A percentile compares a stretch with the other conserved stretches of the same genome.
Conservation (phyloP, 2,113 vertebrate genomes). For the Lycocorax pyrrhopterus region DNA sequence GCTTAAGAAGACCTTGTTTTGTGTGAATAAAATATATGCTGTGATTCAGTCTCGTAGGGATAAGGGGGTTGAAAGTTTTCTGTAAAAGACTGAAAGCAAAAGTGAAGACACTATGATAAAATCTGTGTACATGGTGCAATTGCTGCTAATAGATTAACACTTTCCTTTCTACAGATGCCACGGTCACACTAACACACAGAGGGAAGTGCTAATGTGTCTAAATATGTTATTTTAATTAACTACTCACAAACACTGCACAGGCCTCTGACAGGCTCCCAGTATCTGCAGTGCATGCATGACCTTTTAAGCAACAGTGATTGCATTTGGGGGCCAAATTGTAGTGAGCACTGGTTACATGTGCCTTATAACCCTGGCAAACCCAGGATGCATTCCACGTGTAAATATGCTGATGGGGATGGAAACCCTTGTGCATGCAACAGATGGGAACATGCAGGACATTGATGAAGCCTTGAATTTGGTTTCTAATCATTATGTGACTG, state of each 20-base stretch:
- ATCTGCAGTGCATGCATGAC: not conserved
- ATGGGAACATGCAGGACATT: not conserved
- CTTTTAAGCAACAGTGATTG: not conserved
- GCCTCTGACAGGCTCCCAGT: not conserved
- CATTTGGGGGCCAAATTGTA: not conserved
- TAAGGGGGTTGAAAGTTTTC: not conserved
- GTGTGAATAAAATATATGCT: not conserved
- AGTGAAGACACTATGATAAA: not conserved
- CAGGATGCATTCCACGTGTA: not conserved
- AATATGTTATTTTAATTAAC: not conserved
- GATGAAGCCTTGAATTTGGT: not conserved
- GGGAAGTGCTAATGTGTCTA: not conserved
- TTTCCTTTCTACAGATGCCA: not conserved
- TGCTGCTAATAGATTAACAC: not conserved
- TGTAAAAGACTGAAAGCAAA: slow-evolving; percentile 16
- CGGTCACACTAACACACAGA: not conserved
- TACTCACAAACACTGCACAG: not conserved
- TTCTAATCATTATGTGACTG: not conserved
- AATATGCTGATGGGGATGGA: not conserved
- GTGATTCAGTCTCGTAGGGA: not conserved
- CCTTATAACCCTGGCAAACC: not conserved
- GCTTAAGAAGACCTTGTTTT: not conserved
- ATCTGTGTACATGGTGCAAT: not conserved
- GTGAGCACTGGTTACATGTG: not conserved
- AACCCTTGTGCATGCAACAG: not conserved